phyloP scores from a whole-genome alignment of 1,140 invertebrate species.

The Dendrolimus punctatus region DNA sequence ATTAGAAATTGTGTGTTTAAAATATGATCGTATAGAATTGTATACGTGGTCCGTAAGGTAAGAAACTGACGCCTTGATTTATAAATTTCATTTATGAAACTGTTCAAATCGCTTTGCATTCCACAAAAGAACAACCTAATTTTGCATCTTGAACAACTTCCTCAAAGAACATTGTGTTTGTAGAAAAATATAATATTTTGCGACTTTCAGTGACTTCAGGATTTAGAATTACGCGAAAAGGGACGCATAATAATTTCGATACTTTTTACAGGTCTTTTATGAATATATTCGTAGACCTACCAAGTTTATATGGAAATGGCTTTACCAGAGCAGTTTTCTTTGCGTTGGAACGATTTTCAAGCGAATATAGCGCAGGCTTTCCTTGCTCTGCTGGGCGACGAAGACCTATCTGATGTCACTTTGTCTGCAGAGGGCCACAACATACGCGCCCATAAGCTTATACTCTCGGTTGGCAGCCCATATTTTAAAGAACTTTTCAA shows the following conservation, averaged over 20 bases:
- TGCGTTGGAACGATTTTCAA: slow-evolving; percentile 90
- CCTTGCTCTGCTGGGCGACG: slow-evolving; percentile 76
- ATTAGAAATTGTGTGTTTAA: slow-evolving; percentile 5
- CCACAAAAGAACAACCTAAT: too few relatives aligned
- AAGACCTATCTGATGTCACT: slow-evolving; percentile 82
- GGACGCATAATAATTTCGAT: slow-evolving; percentile 59
- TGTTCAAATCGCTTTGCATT: too few relatives aligned
- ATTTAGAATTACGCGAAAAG: slow-evolving; percentile 42
- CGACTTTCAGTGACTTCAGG: slow-evolving; percentile 35
- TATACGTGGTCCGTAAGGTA: slow-evolving; percentile 26
- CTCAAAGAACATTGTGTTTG: too few relatives aligned
- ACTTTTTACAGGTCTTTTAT: slow-evolving; percentile 29
- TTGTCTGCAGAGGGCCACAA: slow-evolving; percentile 80
- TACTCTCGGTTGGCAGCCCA: slow-evolving; percentile 80
- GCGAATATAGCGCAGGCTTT: slow-evolving; percentile 81
- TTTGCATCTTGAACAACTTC: too few relatives aligned
- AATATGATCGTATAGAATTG: slow-evolving; percentile 4
- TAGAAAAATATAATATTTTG: too few relatives aligned
- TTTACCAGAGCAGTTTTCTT: slow-evolving; percentile 81
- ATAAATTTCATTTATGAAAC: too few relatives aligned
- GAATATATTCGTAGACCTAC: slow-evolving; percentile 15
- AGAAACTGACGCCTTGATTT: too few relatives aligned
- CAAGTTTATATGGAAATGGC: slow-evolving; percentile 48
- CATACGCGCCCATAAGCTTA: slow-evolving; percentile 80
- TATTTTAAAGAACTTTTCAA: slow-evolving; percentile 83